Evolutionary conservation across 1,140 invertebrate genomes (phyloP).

Genomic region (Anthonomus grandis): DNA sequence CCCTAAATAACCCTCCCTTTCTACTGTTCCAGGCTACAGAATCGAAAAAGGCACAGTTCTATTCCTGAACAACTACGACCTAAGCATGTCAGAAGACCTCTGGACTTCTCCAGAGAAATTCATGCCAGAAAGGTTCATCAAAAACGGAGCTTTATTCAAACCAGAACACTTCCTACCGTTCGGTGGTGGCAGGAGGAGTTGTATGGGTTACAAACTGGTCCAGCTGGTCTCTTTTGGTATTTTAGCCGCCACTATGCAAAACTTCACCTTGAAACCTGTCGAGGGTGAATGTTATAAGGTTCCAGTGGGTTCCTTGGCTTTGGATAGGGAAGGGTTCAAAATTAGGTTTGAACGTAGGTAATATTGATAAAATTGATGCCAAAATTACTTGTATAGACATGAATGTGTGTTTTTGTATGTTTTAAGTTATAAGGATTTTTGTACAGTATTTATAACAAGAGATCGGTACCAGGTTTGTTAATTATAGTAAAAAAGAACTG

Average conservation of each 20-base stretch:
- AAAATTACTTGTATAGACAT: no score
- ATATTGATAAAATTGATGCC: no score
- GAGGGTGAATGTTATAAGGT: slow-evolving; percentile 54
- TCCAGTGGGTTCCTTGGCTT: slow-evolving; percentile 62
- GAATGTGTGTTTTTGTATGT: no score
- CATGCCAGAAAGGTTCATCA: slow-evolving; percentile 69
- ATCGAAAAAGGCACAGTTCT: slow-evolving; percentile 77
- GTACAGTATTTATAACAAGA: no score
- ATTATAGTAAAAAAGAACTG: no score
- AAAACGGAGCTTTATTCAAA: slow-evolving; percentile 47
- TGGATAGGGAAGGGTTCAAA: slow-evolving; percentile 62
- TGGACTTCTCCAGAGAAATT: slow-evolving; percentile 73
- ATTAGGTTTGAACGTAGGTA: slow-evolving; percentile 47
- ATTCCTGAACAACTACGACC: slow-evolving; percentile 82
- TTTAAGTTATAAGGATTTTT: no score
- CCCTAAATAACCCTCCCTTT: not conserved
- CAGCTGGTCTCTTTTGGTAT: slow-evolving; percentile 71
- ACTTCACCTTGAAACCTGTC: slow-evolving; percentile 62
- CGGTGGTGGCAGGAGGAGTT: slow-evolving; percentile 80
- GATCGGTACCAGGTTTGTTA: no score
- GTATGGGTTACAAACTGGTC: slow-evolving; percentile 83
- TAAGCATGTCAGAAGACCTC: slow-evolving; percentile 71
- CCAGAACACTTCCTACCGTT: slow-evolving; percentile 78
- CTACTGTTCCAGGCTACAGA: slow-evolving; percentile 54
- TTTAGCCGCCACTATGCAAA: slow-evolving; percentile 68